A percentile compares a stretch with the other conserved stretches of the same genome.
These are phyloP conservation scores for Palythoa heliodiscus DNA, from an alignment of 92 coral and sea anemone genomes.

Conservation along the genomic window DNA sequence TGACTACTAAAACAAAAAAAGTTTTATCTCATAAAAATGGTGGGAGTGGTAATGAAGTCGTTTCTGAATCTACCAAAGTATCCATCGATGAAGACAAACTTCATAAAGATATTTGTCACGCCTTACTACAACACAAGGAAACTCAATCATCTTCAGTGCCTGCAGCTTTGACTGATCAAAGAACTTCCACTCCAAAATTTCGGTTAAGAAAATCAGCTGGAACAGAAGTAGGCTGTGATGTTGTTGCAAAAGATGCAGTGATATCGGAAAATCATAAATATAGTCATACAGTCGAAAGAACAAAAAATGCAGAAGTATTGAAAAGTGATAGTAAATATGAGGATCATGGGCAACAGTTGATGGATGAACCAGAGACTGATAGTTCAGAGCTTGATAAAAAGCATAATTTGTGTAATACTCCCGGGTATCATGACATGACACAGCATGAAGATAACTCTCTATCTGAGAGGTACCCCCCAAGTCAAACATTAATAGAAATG, in stretches of 20 bases:
- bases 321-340: background rate
- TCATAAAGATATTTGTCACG: constrained; percentile 50
- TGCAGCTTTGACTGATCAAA: constrained; percentile 45
- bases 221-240: constrained; percentile 21
- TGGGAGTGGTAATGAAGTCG: constrained; percentile 34
- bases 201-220: background rate
- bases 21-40: background rate
- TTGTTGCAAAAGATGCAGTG: constrained; percentile 13
- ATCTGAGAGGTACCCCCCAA: background rate
- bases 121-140: constrained; percentile 48
- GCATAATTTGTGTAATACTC: background rate
- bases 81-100: constrained; percentile 56
- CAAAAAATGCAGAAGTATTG: background rate
- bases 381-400: constrained; percentile 1
- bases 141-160: constrained; percentile 45
- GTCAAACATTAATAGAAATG: background rate
- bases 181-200: constrained; percentile 74
- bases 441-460: background rate
- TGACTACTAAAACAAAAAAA: constrained; percentile 40
- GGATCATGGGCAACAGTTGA: background rate
- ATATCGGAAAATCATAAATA: background rate
- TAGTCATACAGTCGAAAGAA: background rate
- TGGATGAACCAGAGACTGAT: background rate
- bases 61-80: constrained; percentile 25
- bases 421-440: background rate